These are phyloP conservation scores for Scomber colias DNA, from an alignment of 2,113 vertebrate genomes.

Conservation along the genomic window DNA sequence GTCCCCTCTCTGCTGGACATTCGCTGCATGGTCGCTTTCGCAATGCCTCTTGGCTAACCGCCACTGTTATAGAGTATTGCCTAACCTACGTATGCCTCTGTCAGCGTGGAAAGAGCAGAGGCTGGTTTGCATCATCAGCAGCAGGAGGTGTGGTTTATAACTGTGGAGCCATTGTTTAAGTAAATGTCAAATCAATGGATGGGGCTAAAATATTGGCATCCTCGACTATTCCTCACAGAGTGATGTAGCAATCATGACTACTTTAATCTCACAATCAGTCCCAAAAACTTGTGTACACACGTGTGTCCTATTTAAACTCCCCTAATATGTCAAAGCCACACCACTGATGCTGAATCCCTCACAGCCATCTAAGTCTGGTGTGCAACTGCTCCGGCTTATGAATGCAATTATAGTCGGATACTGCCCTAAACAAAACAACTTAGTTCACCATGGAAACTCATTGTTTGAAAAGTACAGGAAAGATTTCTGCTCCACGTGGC, in stretches of 20 bases:
- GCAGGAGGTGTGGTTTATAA: constrained; percentile 66
- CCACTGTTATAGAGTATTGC: constrained; percentile 61
- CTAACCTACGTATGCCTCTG: constrained; percentile 60
- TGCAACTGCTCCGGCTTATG: constrained; percentile 29
- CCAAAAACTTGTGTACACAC: constrained; percentile 28
- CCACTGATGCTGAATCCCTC: constrained; percentile 42
- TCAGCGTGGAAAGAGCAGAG: constrained; percentile 61
- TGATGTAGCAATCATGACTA: constrained; percentile 34
- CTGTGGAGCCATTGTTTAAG: constrained; percentile 74
- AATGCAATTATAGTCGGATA: constrained; percentile 54
- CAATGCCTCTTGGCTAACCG: constrained; percentile 60
- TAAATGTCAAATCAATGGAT: constrained; percentile 61
- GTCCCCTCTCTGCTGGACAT: constrained; percentile 47
- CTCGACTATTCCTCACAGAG: constrained; percentile 25
- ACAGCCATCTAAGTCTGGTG: constrained; percentile 1
- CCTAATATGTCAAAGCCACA: constrained; percentile 24
- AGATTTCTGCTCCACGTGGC: constrained; percentile 52
- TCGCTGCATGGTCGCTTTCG: constrained; percentile 51
- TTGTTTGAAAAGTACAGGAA: constrained; percentile 37
- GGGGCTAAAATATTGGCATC: constrained; percentile 18
- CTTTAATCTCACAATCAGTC: constrained; percentile 55
- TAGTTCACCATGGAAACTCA: constrained; percentile 70
- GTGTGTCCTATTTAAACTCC: constrained; percentile 54
- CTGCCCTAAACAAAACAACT: constrained; percentile 63
- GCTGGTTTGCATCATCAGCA: constrained; percentile 68